Percentiles rank a stretch among this genome's conserved stretches.
These are phyloP conservation scores for Ostrea edulis DNA, from an alignment of 1,140 invertebrate genomes.

Conservation along the genomic window DNA sequence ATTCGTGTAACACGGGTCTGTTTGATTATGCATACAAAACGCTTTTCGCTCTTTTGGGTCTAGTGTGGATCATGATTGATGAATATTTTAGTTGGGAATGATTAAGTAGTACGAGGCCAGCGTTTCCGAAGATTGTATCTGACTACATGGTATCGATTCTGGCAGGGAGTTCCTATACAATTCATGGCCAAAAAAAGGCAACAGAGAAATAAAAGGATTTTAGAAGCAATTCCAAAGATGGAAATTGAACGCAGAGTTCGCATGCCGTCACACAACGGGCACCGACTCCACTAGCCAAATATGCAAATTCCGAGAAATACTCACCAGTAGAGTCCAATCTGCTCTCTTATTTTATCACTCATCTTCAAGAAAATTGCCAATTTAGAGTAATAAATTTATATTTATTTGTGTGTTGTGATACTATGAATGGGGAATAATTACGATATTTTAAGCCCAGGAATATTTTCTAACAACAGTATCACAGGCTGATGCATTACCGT, in stretches of 20 bases:
- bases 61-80: slow-evolving; percentile 20
- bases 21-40: slow-evolving; percentile 28
- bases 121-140: background rate
- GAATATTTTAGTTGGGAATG: slow-evolving; percentile 33
- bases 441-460: background rate
- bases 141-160: background rate
- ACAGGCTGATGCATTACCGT: background rate
- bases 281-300: background rate
- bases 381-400: slow-evolving; percentile 21
- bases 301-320: slow-evolving; percentile 18
- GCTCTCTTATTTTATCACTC: background rate
- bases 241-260: background rate
- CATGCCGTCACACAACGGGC: background rate
- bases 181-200: background rate
- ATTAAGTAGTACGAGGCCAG: background rate
- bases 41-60: slow-evolving; percentile 38
- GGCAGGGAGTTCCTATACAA: slow-evolving; percentile 4
- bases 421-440: slow-evolving; percentile 7
- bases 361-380: slow-evolving; percentile 15
- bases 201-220: slow-evolving; percentile 28
- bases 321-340: background rate
- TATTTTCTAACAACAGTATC: background rate
- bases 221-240: slow-evolving; percentile 32
- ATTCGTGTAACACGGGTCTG: slow-evolving; percentile 18
- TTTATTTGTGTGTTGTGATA: slow-evolving; percentile 18